phyloP scores from a whole-genome alignment of 2,888 invertebrate genomes.

The Auanema sp. region DNA sequence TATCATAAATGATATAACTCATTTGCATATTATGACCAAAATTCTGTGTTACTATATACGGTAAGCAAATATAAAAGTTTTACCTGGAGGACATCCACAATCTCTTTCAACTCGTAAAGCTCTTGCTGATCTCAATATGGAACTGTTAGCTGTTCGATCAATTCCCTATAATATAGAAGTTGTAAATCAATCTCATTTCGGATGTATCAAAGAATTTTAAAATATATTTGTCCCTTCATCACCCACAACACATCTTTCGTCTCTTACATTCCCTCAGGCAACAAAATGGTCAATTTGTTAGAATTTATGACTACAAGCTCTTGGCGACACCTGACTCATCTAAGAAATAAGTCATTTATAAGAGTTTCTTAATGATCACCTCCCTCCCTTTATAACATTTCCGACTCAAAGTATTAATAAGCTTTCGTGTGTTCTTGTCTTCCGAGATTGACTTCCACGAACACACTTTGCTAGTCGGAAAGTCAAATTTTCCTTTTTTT shows the following conservation, averaged over 20 bases:
- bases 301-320: conserved; percentile 23
- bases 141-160: not conserved
- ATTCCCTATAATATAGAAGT: conserved; percentile 2
- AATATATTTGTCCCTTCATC: too few species aligned
- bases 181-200: not conserved
- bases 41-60: too few species aligned
- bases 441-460: too few species aligned
- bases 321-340: not conserved
- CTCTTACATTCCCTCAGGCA: not conserved
- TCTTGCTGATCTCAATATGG: conserved; percentile 1
- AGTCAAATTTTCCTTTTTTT: too few species aligned
- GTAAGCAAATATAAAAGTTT: not conserved
- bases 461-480: too few species aligned
- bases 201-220: too few species aligned
- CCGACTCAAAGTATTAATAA: too few species aligned
- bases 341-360: too few species aligned
- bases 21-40: conserved; percentile 17
- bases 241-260: too few species aligned
- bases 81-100: conserved; percentile 20
- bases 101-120: conserved; percentile 2
- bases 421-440: too few species aligned
- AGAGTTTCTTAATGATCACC: too few species aligned
- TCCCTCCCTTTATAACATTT: too few species aligned
- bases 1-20: not conserved
- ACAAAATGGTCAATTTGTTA: conserved; percentile 15